Base-by-base conservation (phyloP, 2,113 vertebrate species). In the Myrmecophaga tridactyla region DNA sequence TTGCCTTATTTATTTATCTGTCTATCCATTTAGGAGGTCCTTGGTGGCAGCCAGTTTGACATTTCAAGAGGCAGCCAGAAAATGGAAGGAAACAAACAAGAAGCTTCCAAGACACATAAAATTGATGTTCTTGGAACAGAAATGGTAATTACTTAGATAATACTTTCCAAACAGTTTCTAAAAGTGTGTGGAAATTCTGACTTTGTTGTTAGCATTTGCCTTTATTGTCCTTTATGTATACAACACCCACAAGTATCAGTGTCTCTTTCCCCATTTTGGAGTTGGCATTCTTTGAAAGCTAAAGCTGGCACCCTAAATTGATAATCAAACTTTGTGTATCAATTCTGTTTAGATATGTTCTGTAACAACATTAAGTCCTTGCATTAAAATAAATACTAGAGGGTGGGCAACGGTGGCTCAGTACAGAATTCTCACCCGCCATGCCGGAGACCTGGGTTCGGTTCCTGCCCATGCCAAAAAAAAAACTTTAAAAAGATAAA, bases 81-180 rank as follows among this genome's bases (percentile, higher is more conserved):
- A 97, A 87, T 90, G 76, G 93, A 95, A 75, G 88, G 73, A 93
- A 98, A 98, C 92, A 96, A 98, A 98, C 89, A 97, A 97, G 96
- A 31, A 86, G 89, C 93, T 86, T 98, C 98, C 92, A 97, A 97
- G 97, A 93, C 98, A 96, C 92, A 73, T 65, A 98, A 98, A 96
- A 97, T 51, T 60, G 95, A 98, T 97, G 94, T 97, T 96, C 98
- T 98, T 96, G 98, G 99, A 95, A 98, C 97, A 97, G 98, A 98
- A 95, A 98, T 97, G 99, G 99, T 99, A 99, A 98, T 11, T 94
- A 27, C 70, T 95, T 94, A 15, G 58, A 92, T 10, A 82, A 78
- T 89, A 60, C 41, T 89, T 80, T 84, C 15, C n/a, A 69, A 92
- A 86, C 17, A 21, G 51, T 88, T 23, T 94, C 10, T 88, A 94